Percentiles rank a stretch among this genome's conserved stretches.
Conservation (phyloP, 2,888 invertebrate genomes). For the Yponomeuta malinellus region DNA sequence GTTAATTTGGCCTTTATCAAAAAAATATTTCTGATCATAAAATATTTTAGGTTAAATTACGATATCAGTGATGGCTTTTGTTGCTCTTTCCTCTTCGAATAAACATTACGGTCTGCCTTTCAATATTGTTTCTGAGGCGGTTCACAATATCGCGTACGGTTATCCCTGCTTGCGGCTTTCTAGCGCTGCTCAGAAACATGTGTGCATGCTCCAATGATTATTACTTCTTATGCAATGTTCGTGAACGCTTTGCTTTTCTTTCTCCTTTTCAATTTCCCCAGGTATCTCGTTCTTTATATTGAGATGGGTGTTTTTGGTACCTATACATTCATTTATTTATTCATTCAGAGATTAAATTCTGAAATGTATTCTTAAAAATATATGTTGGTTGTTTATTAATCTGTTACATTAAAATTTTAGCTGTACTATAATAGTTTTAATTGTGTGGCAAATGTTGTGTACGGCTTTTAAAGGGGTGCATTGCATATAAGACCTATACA, state of each 20-base stretch:
- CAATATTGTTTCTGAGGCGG: constrained; percentile 57
- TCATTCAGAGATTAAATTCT: too few species aligned
- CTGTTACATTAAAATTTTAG: too few species aligned
- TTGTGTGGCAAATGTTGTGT: too few species aligned
- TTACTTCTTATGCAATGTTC: constrained; percentile 46
- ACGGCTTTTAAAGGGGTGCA: too few species aligned
- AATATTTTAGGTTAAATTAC: neutral
- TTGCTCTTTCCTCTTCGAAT: constrained; percentile 43
- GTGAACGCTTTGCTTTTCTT: constrained; percentile 16
- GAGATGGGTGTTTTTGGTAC: neutral
- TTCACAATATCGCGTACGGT: constrained; percentile 15
- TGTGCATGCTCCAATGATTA: constrained; percentile 62
- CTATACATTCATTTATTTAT: neutral
- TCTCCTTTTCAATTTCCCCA: constrained; percentile 13
- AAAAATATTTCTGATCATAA: too few species aligned
- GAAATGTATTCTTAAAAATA: too few species aligned
- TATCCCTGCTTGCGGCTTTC: constrained; percentile 12
- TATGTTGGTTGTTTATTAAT: too few species aligned
- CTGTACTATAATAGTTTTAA: too few species aligned
- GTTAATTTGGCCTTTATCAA: too few species aligned
- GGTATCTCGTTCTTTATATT: neutral
- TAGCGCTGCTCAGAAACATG: constrained; percentile 43
- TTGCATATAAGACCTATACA: too few species aligned
- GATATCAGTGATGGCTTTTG: constrained; percentile 12
- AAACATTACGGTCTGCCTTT: constrained; percentile 50